Evolutionary conservation across 2,113 vertebrate species (phyloP).

Genomic region (Bungarus multicinctus): DNA sequence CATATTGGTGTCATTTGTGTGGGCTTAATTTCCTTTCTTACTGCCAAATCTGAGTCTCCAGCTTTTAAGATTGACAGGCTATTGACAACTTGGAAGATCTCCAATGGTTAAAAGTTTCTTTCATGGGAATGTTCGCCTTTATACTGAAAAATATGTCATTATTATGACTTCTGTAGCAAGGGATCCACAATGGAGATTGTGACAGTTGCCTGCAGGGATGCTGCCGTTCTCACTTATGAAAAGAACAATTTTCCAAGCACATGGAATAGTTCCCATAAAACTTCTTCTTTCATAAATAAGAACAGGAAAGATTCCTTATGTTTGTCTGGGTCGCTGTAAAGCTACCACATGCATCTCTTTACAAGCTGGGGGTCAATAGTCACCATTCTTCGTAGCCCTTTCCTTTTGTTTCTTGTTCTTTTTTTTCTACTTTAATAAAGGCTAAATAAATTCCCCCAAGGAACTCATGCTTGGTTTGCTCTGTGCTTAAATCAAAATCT

Average conservation of each 20-base stretch:
- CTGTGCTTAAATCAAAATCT: slow-evolving; percentile 21
- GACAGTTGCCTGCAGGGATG: not conserved
- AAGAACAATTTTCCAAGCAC: not conserved
- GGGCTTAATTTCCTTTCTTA: not conserved
- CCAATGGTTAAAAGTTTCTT: not conserved
- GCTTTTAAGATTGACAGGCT: not conserved
- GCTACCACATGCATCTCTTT: not conserved
- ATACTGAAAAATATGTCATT: not conserved
- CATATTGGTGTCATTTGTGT: not conserved
- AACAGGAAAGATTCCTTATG: not conserved
- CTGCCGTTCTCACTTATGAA: not conserved
- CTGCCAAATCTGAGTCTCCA: not conserved
- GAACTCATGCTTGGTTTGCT: slow-evolving; percentile 16
- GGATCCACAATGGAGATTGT: not conserved
- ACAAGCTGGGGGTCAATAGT: slow-evolving; percentile 10
- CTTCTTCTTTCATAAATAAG: not conserved
- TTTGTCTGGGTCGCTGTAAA: not conserved
- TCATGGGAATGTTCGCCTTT: not conserved
- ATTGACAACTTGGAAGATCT: not conserved
- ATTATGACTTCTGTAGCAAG: not conserved
- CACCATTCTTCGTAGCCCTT: slow-evolving; percentile 11
- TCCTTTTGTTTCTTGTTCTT: not conserved
- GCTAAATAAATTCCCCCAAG: not conserved
- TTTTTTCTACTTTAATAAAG: slow-evolving; percentile 24
- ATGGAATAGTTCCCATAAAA: slow-evolving; percentile 3